These are phyloP conservation scores for Tachina grossa DNA, from an alignment of 2,888 invertebrate species.

Conservation along the genomic window DNA sequence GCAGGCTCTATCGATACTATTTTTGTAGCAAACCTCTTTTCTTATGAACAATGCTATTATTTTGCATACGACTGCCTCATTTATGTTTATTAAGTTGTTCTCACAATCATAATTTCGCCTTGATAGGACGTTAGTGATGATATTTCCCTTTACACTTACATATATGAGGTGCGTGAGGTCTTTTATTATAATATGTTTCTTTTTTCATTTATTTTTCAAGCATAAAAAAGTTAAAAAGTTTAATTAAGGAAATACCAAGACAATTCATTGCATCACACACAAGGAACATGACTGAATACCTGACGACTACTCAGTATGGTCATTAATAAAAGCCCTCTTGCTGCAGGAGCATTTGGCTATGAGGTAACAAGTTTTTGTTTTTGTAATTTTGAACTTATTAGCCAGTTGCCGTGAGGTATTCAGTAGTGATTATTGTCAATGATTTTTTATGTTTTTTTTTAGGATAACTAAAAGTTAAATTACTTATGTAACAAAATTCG, in stretches of 20 bases:
- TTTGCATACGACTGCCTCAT: background rate
- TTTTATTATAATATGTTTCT: conserved; percentile 25
- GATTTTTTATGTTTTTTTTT: background rate
- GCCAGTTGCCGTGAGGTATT: background rate
- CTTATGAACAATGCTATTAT: conserved; percentile 6
- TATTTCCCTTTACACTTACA: conserved; percentile 54
- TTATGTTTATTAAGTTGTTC: conserved; percentile 30
- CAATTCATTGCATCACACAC: conserved; percentile 24
- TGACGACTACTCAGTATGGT: background rate
- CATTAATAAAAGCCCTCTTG: background rate
- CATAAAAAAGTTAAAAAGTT: conserved; percentile 33
- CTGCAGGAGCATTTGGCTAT: background rate
- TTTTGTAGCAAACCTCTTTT: too few species aligned
- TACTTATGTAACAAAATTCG: too few species aligned
- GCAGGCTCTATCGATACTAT: background rate
- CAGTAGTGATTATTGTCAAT: background rate
- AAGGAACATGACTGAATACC: background rate
- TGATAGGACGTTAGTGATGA: conserved; percentile 34
- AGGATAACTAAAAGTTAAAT: too few species aligned
- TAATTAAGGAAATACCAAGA: conserved; percentile 23
- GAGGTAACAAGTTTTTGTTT: background rate
- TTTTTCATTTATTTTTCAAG: background rate
- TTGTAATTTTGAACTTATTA: background rate
- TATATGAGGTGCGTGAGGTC: conserved; percentile 63
- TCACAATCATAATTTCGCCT: conserved; percentile 38